Percentiles rank a stretch among this genome's conserved stretches.
phyloP scores from a whole-genome alignment of 2,113 vertebrate genomes.

The Caretta caretta region DNA sequence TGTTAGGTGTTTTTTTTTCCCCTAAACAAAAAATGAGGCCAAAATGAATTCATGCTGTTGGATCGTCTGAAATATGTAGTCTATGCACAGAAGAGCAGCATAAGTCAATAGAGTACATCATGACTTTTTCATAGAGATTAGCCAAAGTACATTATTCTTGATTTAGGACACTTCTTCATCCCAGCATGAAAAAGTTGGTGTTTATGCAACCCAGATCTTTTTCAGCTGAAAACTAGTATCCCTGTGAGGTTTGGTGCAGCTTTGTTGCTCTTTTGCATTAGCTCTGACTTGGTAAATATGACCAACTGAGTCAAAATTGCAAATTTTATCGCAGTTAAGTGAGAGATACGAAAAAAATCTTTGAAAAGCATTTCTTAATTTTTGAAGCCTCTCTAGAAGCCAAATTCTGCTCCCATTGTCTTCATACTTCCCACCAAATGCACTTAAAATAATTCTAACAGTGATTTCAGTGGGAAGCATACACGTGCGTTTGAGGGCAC shows the following conservation, averaged over 20 bases:
- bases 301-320: conserved; percentile 34
- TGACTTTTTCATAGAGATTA: conserved; percentile 28
- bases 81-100: not conserved
- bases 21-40: not conserved
- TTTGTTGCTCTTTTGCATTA: conserved; percentile 47
- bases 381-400: conserved; percentile 41
- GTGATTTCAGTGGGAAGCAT: not conserved
- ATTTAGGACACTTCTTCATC: conserved; percentile 27
- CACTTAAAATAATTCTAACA: not conserved
- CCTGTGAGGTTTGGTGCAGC: conserved; percentile 38
- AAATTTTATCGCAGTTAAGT: conserved; percentile 54
- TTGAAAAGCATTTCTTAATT: conserved; percentile 50
- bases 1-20: not conserved
- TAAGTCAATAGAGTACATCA: conserved; percentile 29
- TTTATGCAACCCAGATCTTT: conserved; percentile 45
- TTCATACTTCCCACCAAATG: not conserved
- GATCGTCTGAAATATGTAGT: conserved; percentile 55
- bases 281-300: conserved; percentile 44
- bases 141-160: conserved; percentile 53
- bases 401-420: not conserved
- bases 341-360: conserved; percentile 4
- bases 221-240: conserved; percentile 56
- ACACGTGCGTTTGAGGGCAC: not conserved
- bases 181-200: conserved; percentile 33
- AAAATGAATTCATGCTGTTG: conserved; percentile 29